Evolutionary conservation across 2,888 invertebrate species (phyloP).

Genomic region (Clanis bilineata): DNA sequence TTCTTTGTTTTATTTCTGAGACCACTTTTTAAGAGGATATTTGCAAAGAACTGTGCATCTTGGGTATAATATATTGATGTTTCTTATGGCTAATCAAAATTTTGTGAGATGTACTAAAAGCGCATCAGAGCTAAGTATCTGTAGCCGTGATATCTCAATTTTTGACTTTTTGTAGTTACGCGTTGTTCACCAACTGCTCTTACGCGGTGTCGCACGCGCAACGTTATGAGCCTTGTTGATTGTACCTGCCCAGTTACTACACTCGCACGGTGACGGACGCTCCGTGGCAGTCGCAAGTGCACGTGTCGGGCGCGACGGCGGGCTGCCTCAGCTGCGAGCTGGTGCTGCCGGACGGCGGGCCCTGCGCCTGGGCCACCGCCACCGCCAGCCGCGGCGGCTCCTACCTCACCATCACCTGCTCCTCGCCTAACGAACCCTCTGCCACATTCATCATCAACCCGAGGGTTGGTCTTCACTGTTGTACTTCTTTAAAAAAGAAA

Average conservation of each 20-base stretch:
- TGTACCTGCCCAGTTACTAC: constrained; percentile 85
- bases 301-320: constrained; percentile 76
- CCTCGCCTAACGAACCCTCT: constrained; percentile 85
- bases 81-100: no score
- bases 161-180: no score
- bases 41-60: no score
- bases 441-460: constrained; percentile 79
- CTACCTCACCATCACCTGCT: constrained; percentile 87
- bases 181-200: no score
- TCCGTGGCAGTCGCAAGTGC: constrained; percentile 87
- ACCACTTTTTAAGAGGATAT: no score
- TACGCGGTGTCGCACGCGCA: no score
- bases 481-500: no score
- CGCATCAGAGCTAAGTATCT: no score
- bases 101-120: no score
- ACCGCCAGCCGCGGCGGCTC: constrained; percentile 84
- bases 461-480: constrained; percentile 60
- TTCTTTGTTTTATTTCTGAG: no score
- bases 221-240: not conserved
- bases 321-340: constrained; percentile 88
- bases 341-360: constrained; percentile 77
- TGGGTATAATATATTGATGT: no score
- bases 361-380: constrained; percentile 84
- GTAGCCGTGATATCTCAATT: no score
- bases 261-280: constrained; percentile 83